Evolutionary conservation across 92 coral and sea anemone species (phyloP).

Genomic region (Ricordea florida): DNA sequence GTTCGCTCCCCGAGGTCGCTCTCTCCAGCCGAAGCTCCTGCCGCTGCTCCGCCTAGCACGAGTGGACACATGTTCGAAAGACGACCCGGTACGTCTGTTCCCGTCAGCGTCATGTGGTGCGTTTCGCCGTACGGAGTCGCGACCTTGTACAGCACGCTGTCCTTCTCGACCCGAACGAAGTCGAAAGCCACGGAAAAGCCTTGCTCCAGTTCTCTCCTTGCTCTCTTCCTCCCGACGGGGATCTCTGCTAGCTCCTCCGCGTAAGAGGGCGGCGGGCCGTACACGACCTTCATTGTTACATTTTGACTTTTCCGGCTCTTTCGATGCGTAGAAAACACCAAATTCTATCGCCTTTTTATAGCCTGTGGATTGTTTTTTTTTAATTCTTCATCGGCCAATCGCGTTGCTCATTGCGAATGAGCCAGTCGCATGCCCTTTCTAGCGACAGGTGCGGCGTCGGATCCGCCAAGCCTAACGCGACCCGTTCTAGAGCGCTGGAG

Average conservation of each 20-base stretch:
- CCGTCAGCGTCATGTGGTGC: background rate
- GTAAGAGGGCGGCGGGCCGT: background rate
- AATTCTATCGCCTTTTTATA: no score
- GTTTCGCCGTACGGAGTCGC: background rate
- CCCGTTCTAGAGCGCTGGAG: no score
- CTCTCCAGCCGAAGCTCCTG: no score
- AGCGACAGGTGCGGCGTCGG: background rate
- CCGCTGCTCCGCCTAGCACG: no score
- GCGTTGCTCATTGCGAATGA: background rate
- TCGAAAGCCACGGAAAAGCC: background rate
- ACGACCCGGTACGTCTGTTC: background rate
- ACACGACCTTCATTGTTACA: background rate
- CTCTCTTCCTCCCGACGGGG: background rate
- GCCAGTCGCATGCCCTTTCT: background rate
- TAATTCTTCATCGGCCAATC: slow-evolving; percentile 7
- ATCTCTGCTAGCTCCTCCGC: background rate
- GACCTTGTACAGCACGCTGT: background rate
- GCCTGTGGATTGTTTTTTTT: no score
- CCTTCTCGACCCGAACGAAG: background rate
- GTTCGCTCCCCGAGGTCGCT: background rate
- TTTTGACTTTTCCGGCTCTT: no score
- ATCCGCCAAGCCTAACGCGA: background rate
- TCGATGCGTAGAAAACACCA: no score
- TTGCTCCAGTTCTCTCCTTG: background rate
- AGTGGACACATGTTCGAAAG: background rate